phyloP scores from a whole-genome alignment of 2,888 invertebrate species.

The Ametastegia equiseti region DNA sequence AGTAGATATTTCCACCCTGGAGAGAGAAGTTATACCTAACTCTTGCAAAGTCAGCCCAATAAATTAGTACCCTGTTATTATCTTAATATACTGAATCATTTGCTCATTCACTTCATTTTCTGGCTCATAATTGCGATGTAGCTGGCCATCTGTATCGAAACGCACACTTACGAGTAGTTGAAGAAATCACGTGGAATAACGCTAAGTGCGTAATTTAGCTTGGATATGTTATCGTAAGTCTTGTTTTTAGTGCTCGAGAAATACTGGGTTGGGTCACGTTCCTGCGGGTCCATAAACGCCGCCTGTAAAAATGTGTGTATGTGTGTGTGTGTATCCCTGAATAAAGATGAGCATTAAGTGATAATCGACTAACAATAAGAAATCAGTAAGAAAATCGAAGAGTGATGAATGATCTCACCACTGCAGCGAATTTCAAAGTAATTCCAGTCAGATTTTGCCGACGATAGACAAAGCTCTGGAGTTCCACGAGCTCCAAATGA shows the following conservation, averaged over 20 bases:
- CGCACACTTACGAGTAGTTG: constrained; percentile 34
- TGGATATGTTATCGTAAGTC: constrained; percentile 8
- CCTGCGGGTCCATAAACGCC: not conserved
- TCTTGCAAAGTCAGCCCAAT: too few relatives aligned
- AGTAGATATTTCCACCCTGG: constrained; percentile 29
- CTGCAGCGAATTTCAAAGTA: constrained; percentile 31
- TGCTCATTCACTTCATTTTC: not conserved
- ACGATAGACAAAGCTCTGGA: constrained; percentile 27
- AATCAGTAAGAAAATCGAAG: not conserved
- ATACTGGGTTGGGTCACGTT: constrained; percentile 1
- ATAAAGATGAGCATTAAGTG: not conserved
- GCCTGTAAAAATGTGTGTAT: not conserved
- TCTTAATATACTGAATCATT: not conserved
- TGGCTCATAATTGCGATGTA: not conserved
- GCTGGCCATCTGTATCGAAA: not conserved
- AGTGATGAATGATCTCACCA: constrained; percentile 15
- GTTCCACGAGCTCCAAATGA: constrained; percentile 13
- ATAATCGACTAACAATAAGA: not conserved
- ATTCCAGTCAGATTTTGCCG: constrained; percentile 32
- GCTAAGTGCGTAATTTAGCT: constrained; percentile 21
- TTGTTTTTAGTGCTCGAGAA: not conserved
- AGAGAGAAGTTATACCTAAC: too few relatives aligned
- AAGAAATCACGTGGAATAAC: constrained; percentile 22
- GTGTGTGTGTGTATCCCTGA: too few relatives aligned
- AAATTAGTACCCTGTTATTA: too few relatives aligned